These are phyloP conservation scores for Choreutis nemorana DNA, from an alignment of 2,888 invertebrate genomes.

Conservation along the genomic window DNA sequence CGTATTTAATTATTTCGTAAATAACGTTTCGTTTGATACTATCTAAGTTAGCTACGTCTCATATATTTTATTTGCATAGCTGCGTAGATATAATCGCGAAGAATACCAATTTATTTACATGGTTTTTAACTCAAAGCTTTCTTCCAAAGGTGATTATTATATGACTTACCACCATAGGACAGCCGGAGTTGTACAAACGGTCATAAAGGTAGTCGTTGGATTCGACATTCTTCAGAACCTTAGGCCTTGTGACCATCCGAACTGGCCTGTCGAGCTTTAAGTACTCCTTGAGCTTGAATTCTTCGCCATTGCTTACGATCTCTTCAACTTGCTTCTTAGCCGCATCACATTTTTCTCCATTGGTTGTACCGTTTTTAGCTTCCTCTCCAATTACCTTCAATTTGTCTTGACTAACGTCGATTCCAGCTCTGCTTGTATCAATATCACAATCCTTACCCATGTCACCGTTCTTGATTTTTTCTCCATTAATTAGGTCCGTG, in stretches of 20 bases:
- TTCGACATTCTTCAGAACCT: conserved; percentile 46
- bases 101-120: no score
- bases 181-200: conserved; percentile 38
- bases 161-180: conserved; percentile 44
- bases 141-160: neutral
- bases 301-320: conserved; percentile 5
- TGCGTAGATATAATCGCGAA: no score
- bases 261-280: conserved; percentile 22
- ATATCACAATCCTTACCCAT: conserved; percentile 1
- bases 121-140: neutral
- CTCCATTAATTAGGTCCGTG: neutral
- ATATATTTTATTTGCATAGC: no score
- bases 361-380: conserved; percentile 1
- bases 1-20: no score
- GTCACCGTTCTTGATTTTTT: neutral
- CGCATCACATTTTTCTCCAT: conserved; percentile 10
- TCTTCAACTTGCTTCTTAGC: conserved; percentile 10
- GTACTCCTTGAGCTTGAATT: conserved; percentile 16
- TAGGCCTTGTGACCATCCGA: conserved; percentile 36
- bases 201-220: conserved; percentile 44
- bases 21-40: no score
- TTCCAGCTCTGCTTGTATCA: no score
- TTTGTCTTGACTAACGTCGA: no score
- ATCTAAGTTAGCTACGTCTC: no score
- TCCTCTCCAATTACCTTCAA: neutral